Conservation (phyloP, 2,797 vertebrate species). For the Acanthopagrus latus region DNA sequence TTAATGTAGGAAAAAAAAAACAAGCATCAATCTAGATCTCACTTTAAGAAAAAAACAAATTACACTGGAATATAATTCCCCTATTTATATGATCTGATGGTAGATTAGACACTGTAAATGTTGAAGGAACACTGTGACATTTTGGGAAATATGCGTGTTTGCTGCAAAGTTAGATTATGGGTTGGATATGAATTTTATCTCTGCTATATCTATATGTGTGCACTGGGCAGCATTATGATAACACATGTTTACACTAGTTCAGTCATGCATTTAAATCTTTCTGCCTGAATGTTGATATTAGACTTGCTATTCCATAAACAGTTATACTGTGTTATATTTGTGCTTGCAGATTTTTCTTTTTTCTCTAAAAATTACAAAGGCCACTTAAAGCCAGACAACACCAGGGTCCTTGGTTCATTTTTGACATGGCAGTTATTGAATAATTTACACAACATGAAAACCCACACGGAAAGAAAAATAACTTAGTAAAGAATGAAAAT, state of each 20-base stretch:
- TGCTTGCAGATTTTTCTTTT: not conserved
- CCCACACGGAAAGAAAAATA: too few species aligned
- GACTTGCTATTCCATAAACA: not conserved
- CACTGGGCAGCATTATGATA: not conserved
- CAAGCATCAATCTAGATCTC: not conserved
- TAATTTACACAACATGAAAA: too few species aligned
- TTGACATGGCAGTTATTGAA: too few species aligned
- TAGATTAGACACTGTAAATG: not conserved
- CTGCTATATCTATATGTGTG: not conserved
- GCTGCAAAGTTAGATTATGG: conserved; percentile 1
- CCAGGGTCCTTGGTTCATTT: too few species aligned
- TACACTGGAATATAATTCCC: not conserved
- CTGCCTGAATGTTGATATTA: not conserved
- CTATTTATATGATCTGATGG: not conserved
- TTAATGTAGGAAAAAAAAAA: not conserved
- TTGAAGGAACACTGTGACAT: conserved; percentile 21
- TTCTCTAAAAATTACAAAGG: not conserved
- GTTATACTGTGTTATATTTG: not conserved
- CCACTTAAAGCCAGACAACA: not conserved
- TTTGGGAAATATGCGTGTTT: conserved; percentile 10
- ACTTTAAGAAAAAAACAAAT: not conserved
- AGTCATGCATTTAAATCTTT: conserved; percentile 1
- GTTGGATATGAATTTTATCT: conserved; percentile 7
- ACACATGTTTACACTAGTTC: not conserved
- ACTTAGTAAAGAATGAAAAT: too few species aligned